phyloP scores from a whole-genome alignment of 1,140 invertebrate species.

The Augochlora pura region DNA sequence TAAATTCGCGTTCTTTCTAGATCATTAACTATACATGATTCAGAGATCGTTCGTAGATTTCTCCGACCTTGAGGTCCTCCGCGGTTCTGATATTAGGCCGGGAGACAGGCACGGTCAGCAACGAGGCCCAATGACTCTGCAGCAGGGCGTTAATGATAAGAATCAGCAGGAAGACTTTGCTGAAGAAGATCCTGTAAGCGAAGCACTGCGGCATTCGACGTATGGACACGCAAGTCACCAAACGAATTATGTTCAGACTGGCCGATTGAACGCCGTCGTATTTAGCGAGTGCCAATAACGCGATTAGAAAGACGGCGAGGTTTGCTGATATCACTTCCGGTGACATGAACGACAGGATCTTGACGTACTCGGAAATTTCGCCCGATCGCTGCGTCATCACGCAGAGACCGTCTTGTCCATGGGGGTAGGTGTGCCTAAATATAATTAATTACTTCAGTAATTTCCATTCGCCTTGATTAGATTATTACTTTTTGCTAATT shows the following conservation, averaged over 20 bases:
- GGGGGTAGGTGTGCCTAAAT: slow-evolving; percentile 49
- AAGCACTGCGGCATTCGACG: neutral
- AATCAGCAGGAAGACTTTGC: slow-evolving; percentile 33
- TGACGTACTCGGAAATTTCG: slow-evolving; percentile 30
- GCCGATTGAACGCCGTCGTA: slow-evolving; percentile 13
- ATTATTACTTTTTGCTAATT: too few species aligned
- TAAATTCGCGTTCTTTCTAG: too few species aligned
- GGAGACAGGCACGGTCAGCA: slow-evolving; percentile 38
- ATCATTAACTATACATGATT: too few species aligned
- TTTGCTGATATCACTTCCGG: neutral
- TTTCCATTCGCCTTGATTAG: too few species aligned
- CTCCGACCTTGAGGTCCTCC: slow-evolving; percentile 39
- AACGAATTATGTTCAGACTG: slow-evolving; percentile 20
- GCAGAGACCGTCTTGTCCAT: slow-evolving; percentile 28
- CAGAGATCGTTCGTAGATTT: neutral
- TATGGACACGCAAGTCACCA: slow-evolving; percentile 33
- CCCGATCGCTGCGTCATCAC: slow-evolving; percentile 25
- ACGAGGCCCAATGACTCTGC: slow-evolving; percentile 36
- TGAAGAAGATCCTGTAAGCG: slow-evolving; percentile 40
- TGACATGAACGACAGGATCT: slow-evolving; percentile 30
- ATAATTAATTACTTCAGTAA: too few species aligned
- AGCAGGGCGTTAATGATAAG: slow-evolving; percentile 43
- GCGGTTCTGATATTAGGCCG: slow-evolving; percentile 21
- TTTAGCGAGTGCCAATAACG: neutral
- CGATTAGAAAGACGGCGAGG: neutral